Evolutionary conservation across 2,113 vertebrate species (phyloP).

Genomic region (Lepidothrix coronata): DNA sequence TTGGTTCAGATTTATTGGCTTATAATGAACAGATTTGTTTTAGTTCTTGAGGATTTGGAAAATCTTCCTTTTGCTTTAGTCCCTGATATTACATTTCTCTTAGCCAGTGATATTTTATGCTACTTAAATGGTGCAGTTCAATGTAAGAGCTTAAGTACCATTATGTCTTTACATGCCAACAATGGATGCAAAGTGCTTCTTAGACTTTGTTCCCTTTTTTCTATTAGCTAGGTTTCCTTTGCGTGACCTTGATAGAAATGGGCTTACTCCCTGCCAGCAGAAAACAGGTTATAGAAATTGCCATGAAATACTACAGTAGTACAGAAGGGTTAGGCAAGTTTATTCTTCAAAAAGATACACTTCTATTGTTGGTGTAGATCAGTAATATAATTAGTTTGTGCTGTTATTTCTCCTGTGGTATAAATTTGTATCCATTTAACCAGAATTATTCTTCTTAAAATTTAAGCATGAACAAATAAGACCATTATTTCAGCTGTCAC

Average conservation of each 20-base stretch:
- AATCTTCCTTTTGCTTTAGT: conserved; percentile 11
- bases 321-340: background rate
- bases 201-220: background rate
- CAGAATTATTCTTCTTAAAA: background rate
- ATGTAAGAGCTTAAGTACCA: background rate
- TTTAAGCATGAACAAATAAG: background rate
- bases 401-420: background rate
- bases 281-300: background rate
- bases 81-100: background rate
- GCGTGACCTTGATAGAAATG: background rate
- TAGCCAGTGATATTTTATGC: background rate
- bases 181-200: background rate
- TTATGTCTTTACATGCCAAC: background rate
- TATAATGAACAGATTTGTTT: background rate
- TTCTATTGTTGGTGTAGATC: background rate
- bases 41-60: conserved; percentile 9
- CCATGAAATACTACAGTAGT: background rate
- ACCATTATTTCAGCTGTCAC: background rate
- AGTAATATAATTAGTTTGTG: background rate
- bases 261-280: background rate
- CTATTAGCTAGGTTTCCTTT: background rate
- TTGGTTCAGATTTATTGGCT: background rate
- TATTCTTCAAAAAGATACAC: background rate
- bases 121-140: background rate
- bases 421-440: background rate